Conservation (phyloP, 2,113 vertebrate genomes). For the Centrocercus urophasianus region DNA sequence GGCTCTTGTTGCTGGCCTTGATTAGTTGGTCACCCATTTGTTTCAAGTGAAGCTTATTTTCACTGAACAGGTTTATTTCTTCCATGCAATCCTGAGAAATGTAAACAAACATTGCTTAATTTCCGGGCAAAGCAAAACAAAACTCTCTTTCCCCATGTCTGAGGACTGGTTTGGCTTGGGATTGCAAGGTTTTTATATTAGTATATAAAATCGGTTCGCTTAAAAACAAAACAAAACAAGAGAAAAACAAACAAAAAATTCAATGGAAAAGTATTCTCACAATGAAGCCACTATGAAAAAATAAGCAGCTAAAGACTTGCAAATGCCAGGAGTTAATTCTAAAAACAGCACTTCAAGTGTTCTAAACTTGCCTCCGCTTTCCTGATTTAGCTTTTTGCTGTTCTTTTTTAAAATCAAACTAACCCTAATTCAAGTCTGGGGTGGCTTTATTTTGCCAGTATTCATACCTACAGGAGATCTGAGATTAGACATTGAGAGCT, state of each 20-base stretch:
- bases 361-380: not conserved
- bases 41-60: constrained; percentile 90
- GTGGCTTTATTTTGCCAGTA: not conserved
- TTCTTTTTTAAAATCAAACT: not conserved
- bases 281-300: constrained; percentile 7
- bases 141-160: not conserved
- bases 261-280: not conserved
- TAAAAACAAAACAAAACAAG: not conserved
- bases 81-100: constrained; percentile 92
- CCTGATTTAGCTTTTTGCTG: not conserved
- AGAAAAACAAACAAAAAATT: not conserved
- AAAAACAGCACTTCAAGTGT: not conserved
- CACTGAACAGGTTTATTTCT: constrained; percentile 93
- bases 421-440: not conserved
- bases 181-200: not conserved
- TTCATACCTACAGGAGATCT: not conserved
- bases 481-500: not conserved
- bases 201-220: not conserved
- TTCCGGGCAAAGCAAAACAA: not conserved
- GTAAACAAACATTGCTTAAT: constrained; percentile 13
- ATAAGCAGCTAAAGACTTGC: constrained; percentile 5
- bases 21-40: constrained; percentile 92
- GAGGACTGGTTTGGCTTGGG: not conserved
- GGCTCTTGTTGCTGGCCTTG: constrained; percentile 85
- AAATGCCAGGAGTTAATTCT: not conserved